A percentile compares a stretch with the other conserved stretches of the same genome.
Evolutionary conservation across 2,797 vertebrate species (phyloP).

Genomic region (Myotis daubentonii): DNA sequence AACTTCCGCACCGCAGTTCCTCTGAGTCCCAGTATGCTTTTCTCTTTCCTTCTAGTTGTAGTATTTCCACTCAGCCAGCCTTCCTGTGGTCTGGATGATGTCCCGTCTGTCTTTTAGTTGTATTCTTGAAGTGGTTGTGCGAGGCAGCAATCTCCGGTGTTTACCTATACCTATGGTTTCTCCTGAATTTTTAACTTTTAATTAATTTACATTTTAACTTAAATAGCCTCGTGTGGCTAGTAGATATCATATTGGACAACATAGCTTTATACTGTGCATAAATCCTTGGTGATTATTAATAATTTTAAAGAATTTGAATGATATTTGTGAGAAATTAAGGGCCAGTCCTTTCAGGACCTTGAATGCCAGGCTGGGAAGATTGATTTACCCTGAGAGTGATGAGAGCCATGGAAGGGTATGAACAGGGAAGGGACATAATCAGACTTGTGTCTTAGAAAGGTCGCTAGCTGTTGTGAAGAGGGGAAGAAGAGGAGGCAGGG

Average conservation of each 20-base stretch:
- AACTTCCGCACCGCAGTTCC: too few relatives aligned
- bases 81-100: too few relatives aligned
- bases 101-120: too few relatives aligned
- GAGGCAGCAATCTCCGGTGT: too few relatives aligned
- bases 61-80: too few relatives aligned
- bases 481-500: neutral
- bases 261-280: neutral
- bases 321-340: neutral
- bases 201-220: neutral
- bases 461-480: neutral
- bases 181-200: neutral
- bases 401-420: neutral
- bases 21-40: too few relatives aligned
- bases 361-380: neutral
- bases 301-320: constrained; percentile 46
- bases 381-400: neutral
- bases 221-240: neutral
- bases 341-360: neutral
- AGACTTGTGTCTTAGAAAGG: neutral
- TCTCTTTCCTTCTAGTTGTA: too few relatives aligned
- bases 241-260: neutral
- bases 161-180: too few relatives aligned
- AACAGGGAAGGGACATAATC: neutral
- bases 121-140: too few relatives aligned
- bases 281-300: neutral